phyloP scores from a whole-genome alignment of 2,113 vertebrate genomes.

The Melanerpes formicivorus region DNA sequence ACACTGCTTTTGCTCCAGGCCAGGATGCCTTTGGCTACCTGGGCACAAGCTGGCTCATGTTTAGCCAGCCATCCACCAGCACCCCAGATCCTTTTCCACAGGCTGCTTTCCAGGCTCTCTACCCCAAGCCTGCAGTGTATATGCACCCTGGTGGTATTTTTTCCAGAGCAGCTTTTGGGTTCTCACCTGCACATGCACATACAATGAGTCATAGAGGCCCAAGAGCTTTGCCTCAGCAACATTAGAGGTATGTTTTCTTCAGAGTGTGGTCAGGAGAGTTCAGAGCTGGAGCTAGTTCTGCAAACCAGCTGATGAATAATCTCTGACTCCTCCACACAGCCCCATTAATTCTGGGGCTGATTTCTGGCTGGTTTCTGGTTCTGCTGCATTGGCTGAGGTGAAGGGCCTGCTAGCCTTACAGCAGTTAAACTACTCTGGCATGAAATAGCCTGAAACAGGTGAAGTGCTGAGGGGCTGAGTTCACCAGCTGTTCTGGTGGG shows the following conservation, averaged over 20 bases:
- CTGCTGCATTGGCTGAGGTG: background rate
- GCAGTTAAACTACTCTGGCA: background rate
- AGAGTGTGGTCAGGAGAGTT: rapidly evolving
- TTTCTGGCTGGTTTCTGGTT: background rate
- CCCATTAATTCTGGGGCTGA: background rate
- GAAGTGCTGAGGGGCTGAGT: background rate
- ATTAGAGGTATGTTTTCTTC: background rate
- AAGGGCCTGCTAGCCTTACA: background rate
- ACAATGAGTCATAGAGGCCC: background rate
- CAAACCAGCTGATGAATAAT: background rate
- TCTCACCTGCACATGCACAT: background rate
- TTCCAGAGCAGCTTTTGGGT: background rate
- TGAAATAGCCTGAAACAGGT: background rate
- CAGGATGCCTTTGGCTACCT: too few species aligned
- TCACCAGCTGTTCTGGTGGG: background rate
- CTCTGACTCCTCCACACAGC: background rate
- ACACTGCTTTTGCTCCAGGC: too few species aligned
- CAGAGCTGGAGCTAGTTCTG: background rate
- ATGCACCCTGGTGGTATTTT: rapidly evolving
- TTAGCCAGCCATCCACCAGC: too few species aligned
- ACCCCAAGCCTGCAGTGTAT: background rate
- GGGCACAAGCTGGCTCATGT: too few species aligned
- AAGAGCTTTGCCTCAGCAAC: background rate
- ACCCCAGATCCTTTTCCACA: too few species aligned
- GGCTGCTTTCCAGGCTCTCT: too few species aligned